Conservation (phyloP, 2,888 invertebrate genomes). For the Hirudinaria manillensis region DNA sequence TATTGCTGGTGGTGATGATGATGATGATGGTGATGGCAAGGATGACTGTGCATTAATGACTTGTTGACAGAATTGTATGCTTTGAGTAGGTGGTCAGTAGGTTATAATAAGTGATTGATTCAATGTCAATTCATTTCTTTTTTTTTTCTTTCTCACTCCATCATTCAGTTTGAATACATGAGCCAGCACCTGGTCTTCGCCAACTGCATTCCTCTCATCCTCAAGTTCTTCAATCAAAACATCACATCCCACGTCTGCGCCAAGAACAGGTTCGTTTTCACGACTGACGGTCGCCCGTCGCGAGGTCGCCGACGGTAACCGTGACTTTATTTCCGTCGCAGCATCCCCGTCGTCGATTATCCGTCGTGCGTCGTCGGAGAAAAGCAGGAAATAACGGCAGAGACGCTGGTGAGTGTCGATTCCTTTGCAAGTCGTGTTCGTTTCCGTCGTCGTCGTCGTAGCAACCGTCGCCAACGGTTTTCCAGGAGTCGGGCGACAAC, state of each 20-base stretch:
- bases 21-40: not conserved
- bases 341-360: constrained; percentile 86
- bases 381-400: constrained; percentile 83
- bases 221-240: constrained; percentile 98
- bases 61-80: not conserved
- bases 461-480: not conserved
- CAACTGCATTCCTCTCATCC: constrained; percentile 92
- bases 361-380: constrained; percentile 92
- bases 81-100: too few relatives aligned
- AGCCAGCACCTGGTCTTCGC: constrained; percentile 97
- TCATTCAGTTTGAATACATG: constrained; percentile 80
- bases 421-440: not conserved
- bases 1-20: not conserved
- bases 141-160: too few relatives aligned
- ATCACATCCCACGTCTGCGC: constrained; percentile 88
- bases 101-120: too few relatives aligned
- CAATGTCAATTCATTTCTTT: too few relatives aligned
- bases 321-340: constrained; percentile 44
- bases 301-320: not conserved
- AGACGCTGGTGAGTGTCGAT: constrained; percentile 62
- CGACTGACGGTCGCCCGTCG: not conserved
- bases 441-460: not conserved
- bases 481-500: constrained; percentile 58
- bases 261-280: constrained; percentile 63
- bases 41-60: not conserved